Evolutionary conservation across 2,113 vertebrate genomes (phyloP).

Genomic region (Phalacrocorax carbo): DNA sequence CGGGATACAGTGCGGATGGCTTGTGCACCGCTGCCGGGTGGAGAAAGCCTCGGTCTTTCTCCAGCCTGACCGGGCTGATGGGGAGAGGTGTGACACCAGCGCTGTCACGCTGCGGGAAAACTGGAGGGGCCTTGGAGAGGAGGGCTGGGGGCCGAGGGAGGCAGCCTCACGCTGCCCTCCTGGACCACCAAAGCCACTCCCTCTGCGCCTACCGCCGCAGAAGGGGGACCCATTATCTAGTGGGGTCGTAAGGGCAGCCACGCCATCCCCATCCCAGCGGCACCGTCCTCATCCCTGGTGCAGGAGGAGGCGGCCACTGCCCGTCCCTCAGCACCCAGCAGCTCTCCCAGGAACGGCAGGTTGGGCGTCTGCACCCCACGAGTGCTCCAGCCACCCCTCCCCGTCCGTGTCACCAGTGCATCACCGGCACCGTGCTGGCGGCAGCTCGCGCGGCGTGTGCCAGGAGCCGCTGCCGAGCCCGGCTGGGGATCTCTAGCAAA

Average conservation of each 20-base stretch:
- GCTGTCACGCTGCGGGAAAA: rapidly evolving
- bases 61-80: background rate
- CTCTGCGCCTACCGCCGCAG: rapidly evolving
- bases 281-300: background rate
- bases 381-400: background rate
- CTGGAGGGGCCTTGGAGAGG: background rate
- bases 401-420: rapidly evolving
- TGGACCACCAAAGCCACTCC: background rate
- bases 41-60: background rate
- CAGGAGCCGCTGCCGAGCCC: rapidly evolving
- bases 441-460: rapidly evolving
- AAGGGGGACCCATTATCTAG: background rate
- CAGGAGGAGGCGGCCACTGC: background rate
- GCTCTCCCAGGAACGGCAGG: background rate
- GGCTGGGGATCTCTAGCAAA: background rate
- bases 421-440: background rate
- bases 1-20: rapidly evolving
- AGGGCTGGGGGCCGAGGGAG: background rate
- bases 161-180: background rate
- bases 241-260: rapidly evolving
- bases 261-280: background rate
- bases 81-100: background rate
- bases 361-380: too few relatives aligned
- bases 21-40: rapidly evolving
- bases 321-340: background rate